Base-by-base conservation (phyloP, 23 tunicate species). In the Styela plicata region DNA sequence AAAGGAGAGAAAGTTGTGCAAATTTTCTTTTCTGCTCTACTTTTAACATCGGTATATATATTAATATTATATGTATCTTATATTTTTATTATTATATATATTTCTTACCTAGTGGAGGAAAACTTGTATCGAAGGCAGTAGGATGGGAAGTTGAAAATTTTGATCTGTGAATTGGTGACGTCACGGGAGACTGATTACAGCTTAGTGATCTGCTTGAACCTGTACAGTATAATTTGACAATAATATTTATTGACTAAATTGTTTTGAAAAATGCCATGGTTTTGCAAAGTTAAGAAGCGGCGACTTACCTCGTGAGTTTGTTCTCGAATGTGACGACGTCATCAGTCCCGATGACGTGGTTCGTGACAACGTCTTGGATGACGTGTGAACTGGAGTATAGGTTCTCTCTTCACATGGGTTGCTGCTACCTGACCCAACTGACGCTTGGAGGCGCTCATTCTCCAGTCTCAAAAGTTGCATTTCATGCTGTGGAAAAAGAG, bases 401-500 rank as follows among this genome's bases (percentile, higher is more conserved):
- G 31, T 67, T 67, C 71, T 67, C 31, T 67, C 71, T 22, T 67
- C 71, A 24, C 24, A 18, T 25, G 17, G 30, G 71, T 24, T 18
- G 31, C 22, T 67, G 0, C n/a, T 23, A 62, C 65, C n/a, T 19
- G 31, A 27, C 0, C 16, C 30, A 22, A 25, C 31, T 67, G 71
- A 16, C 71, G 90, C 68, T 73, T 91, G 97, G 26, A 91, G 83
- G 25, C 87, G 78, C 63, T 91, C 97, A 84, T 91, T 91, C 70
- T 91, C 97, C 64, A 86, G 24, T 44, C 97, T 84, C 27, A 91
- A 68, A 19, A 91, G 82, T 63, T 86, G 85, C 97, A 91, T 91
- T 31, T 91, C 97, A 71, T 91, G 90, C 97, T 91, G 44, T n/a
- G n/a, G n/a, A n/a, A n/a, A n/a, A n/a, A n/a, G n/a, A n/a, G n/a